Conservation (phyloP, 2,797 vertebrate species). For the Paramormyrops hopkinsi region DNA sequence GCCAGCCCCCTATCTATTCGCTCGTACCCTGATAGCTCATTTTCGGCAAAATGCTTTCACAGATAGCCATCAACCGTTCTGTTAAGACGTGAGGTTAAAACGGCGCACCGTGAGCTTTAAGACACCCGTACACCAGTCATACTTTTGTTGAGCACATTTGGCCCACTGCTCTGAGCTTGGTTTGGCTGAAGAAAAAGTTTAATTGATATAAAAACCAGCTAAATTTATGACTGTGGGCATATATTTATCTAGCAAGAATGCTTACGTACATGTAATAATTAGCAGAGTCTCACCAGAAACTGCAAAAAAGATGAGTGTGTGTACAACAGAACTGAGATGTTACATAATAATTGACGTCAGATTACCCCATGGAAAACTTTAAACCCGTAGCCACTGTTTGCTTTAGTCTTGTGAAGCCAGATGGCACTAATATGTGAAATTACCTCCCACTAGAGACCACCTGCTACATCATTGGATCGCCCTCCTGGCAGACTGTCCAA, state of each 20-base stretch:
- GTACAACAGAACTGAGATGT: neutral
- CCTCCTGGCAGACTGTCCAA: conserved; percentile 90
- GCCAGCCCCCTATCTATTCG: neutral
- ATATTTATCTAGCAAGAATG: neutral
- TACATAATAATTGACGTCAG: neutral
- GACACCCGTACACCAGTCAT: neutral
- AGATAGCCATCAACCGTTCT: neutral
- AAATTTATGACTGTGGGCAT: neutral
- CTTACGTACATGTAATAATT: neutral
- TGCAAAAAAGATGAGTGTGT: neutral
- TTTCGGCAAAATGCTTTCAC: neutral
- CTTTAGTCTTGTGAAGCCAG: neutral
- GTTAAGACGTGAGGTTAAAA: neutral
- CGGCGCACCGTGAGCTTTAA: neutral
- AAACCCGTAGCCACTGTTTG: neutral
- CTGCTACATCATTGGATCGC: conserved; percentile 97
- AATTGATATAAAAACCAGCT: neutral
- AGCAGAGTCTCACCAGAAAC: neutral
- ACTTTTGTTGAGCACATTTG: neutral
- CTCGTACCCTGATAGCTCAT: neutral
- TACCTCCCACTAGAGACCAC: conserved; percentile 73
- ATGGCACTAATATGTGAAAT: neutral
- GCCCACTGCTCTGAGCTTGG: neutral
- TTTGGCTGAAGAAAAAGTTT: neutral
- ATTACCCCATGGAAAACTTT: neutral